Base-by-base conservation (phyloP, 2,888 invertebrate genomes). In the Auanema sp. region DNA sequence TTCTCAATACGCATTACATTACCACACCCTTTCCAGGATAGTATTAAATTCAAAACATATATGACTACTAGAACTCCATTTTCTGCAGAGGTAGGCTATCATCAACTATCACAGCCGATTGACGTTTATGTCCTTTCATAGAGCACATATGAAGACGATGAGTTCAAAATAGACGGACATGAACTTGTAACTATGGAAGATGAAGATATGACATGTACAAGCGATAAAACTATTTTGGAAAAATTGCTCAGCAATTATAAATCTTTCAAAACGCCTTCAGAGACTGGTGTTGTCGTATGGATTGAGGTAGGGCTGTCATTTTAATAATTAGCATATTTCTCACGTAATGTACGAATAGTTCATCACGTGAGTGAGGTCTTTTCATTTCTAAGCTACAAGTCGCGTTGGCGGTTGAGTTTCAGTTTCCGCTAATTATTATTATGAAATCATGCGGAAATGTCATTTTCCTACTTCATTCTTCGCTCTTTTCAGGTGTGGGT, bases 201-300 rank as follows among this genome's bases (percentile, higher is more conserved):
- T 21, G 71, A 71, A 21, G 68, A 75, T 16, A 58, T 44, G n/a
- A 64, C 66, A n/a, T 79, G 79, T 60, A 78, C 78, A 1, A 69
- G 77, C 8, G 79, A 79, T 53, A 79, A 79, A 49, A 71, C 58
- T 14, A 76, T 80, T 25, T 74, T 80, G 42, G 79, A 80, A 59
- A 69, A 71, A 25, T 58, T 80, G 11, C 56, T 77, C 50, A 60
- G 58, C 11, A 69, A 70, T 44, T 80, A 80, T 63, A 79, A 80
- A 44, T 64, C 69, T 1, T 75, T 71, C 56, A 65, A 73, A 49
- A 77, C 79, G 33, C 79, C 79, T 0, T 72, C 71, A 0, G 80
- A 80, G 60, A 59, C 67, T 21, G 80, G 80, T 21, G 80, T 80
- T 6, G 72, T 71, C 44, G 80, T 80, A 3, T 77, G 76, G 74